Evolutionary conservation across 2,888 invertebrate species (phyloP), one percentile per base, ranked within the genome.

Genomic region (Drosophila planitibia): DNA sequence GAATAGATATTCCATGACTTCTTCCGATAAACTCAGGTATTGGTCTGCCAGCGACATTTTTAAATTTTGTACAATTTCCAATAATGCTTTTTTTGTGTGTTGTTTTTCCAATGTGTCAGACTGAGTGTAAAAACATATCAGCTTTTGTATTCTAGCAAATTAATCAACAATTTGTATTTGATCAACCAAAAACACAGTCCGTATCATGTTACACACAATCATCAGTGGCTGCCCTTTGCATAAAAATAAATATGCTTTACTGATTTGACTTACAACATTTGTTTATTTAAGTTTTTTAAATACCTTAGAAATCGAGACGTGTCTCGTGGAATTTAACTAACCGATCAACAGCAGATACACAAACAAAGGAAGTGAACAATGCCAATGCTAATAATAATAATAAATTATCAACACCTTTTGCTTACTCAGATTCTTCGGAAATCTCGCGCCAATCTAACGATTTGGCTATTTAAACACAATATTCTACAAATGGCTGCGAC

Each of bases 371-470:
- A 52, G 33, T 41, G 52, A 72, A 78, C 81, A 84, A 85, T 83
- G 81, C 70, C 62, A 66, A 62, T 66, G 87, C 74, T 87, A 84
- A 85, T 87, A 81, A 86, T 76, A 77, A 82, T 82, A 87, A 89
- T 85, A 85, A 85, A 80, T 87, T 85, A 87, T 85, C 72, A 74
- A 70, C 88, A 89, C 82, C 90, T 85, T 74, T 74, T 62, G 75
- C 65, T 67, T 68, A 39, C 33, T 16, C 57, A 22, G 53, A 55
- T 73, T 72, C 60, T 66, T 30, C 47, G 25, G 57, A 66, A 35
- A 52, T 55, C 54, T 57, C 55, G 4, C 41, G 39, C 12, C 44
- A 53, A 54, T 57, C 63, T 83, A 54, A 76, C 65, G 82, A 78
- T 52, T 82, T 71, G 47, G 22, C 61, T 59, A 54, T 79, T 75